Conservation (phyloP, 2,888 invertebrate species). For the Camponotus fellah region DNA sequence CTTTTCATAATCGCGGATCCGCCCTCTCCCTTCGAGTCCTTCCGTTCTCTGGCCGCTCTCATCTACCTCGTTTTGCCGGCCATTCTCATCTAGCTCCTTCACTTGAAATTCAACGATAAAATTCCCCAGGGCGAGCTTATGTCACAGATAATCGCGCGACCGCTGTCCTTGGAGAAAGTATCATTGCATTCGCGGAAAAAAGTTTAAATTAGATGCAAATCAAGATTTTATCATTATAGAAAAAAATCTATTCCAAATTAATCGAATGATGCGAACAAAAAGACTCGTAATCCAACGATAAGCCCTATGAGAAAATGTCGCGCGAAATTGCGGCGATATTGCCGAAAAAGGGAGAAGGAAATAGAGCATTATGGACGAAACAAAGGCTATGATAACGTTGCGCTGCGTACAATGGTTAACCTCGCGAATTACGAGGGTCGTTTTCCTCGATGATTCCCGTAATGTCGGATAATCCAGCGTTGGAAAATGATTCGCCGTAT, state of each 20-base stretch:
- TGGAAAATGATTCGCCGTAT: slow-evolving; percentile 40
- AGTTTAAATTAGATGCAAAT: neutral
- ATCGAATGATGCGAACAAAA: neutral
- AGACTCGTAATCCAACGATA: neutral
- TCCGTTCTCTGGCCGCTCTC: slow-evolving; percentile 18
- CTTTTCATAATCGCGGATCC: slow-evolving; percentile 73
- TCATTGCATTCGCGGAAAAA: slow-evolving; percentile 6
- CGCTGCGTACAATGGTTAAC: slow-evolving; percentile 34
- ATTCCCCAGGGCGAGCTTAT: slow-evolving; percentile 59
- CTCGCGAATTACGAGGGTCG: slow-evolving; percentile 40
- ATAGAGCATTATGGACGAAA: slow-evolving; percentile 13
- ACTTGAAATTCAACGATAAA: slow-evolving; percentile 67
- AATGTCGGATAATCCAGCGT: slow-evolving; percentile 45
- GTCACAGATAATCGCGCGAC: slow-evolving; percentile 33
- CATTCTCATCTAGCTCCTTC: slow-evolving; percentile 26
- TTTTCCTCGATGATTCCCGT: slow-evolving; percentile 30
- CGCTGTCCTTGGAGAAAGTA: slow-evolving; percentile 9
- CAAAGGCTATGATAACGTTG: slow-evolving; percentile 30
- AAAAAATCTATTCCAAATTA: neutral
- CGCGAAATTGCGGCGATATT: neutral
- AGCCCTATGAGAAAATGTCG: neutral
- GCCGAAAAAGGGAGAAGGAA: neutral
- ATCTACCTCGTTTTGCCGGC: slow-evolving; percentile 18
- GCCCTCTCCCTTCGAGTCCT: slow-evolving; percentile 39
- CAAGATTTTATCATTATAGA: neutral